Evolutionary conservation across 2,797 vertebrate species (phyloP).

Genomic region (Phrynocephalus guinanensis): DNA sequence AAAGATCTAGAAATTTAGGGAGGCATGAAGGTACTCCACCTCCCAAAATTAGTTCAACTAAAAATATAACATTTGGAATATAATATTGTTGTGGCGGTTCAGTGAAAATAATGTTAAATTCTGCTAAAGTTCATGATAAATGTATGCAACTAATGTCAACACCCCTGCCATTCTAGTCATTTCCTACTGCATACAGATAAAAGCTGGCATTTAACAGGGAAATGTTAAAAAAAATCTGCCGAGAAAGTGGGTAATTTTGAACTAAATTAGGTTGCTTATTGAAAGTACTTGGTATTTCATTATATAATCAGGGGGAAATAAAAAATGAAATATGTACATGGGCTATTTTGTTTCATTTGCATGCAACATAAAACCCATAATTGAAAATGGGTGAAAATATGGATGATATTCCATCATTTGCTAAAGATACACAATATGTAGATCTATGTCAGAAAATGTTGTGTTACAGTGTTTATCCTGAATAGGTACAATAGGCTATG

Average conservation of each 20-base stretch:
- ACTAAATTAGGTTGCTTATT: not conserved
- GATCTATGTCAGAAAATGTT: not conserved
- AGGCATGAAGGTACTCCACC: not conserved
- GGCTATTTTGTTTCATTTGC: not conserved
- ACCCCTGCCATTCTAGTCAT: not conserved
- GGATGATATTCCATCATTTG: not conserved
- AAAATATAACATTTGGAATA: too few species aligned
- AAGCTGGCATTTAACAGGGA: conserved; percentile 3
- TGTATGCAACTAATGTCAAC: not conserved
- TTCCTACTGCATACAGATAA: not conserved
- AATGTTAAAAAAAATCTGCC: conserved; percentile 6
- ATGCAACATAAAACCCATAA: not conserved
- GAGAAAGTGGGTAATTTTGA: not conserved
- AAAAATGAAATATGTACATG: not conserved
- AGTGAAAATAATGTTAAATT: not conserved
- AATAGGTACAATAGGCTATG: not conserved
- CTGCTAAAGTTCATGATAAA: not conserved
- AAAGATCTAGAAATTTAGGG: not conserved
- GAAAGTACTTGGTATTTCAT: not conserved
- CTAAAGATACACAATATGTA: not conserved
- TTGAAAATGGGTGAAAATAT: not conserved
- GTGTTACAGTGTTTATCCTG: not conserved
- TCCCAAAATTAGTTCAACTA: not conserved
- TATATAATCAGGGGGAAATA: not conserved
- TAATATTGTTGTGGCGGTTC: not conserved